Evolutionary conservation across 2,113 vertebrate genomes (phyloP).

Genomic region (Indicator maculatus): DNA sequence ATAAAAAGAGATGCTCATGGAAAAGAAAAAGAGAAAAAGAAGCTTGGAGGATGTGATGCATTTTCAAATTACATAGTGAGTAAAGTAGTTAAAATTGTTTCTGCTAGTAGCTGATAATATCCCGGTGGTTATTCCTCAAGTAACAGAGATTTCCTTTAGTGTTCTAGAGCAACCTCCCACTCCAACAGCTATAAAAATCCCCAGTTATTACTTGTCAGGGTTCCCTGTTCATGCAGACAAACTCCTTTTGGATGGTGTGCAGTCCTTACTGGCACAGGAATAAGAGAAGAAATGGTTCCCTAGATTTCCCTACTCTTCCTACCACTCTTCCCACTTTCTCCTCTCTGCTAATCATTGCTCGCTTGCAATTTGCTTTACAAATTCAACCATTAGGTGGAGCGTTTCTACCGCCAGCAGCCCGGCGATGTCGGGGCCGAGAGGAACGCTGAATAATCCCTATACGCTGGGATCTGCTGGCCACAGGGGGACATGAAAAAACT

Average conservation of each 20-base stretch:
- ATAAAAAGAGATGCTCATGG: neutral
- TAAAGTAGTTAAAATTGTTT: neutral
- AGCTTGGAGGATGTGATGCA: neutral
- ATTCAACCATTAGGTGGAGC: constrained; percentile 55
- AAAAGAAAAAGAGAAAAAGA: neutral
- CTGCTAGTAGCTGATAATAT: neutral
- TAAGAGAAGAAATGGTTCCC: neutral
- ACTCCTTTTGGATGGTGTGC: neutral
- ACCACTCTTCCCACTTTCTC: neutral
- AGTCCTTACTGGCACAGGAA: neutral
- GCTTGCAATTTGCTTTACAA: neutral
- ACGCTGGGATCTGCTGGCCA: neutral
- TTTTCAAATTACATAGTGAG: neutral
- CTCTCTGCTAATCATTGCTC: neutral
- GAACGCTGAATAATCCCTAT: neutral
- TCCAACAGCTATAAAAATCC: neutral
- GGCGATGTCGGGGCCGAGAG: neutral
- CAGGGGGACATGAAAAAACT: neutral
- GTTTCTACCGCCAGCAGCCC: neutral
- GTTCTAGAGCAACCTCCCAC: neutral
- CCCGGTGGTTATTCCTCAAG: neutral
- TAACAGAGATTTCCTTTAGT: neutral
- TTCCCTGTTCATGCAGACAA: neutral
- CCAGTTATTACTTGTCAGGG: neutral
- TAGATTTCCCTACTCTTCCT: neutral